These are phyloP conservation scores for Taphrorychus bicolor DNA, from an alignment of 2,888 invertebrate species.

Conservation along the genomic window DNA sequence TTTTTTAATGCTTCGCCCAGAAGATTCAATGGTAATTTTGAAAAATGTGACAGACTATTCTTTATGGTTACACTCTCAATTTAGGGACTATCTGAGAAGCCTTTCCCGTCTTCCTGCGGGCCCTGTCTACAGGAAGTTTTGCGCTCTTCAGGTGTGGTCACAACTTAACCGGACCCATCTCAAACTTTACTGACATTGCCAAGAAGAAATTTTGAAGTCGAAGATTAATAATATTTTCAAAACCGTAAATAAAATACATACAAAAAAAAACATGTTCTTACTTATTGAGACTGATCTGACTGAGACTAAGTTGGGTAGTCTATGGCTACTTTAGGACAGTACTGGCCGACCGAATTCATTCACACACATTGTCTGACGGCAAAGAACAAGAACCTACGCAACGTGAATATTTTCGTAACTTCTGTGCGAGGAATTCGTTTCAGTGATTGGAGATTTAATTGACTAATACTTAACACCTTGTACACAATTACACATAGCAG, in stretches of 20 bases:
- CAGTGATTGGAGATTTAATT: slow-evolving; percentile 17
- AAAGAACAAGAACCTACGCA: slow-evolving; percentile 20
- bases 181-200: too few species aligned
- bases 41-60: too few species aligned
- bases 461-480: not conserved
- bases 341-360: slow-evolving; percentile 9
- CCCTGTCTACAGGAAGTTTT: too few species aligned
- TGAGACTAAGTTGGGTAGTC: not conserved
- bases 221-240: too few species aligned
- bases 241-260: not conserved
- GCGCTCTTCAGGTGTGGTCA: too few species aligned
- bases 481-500: not conserved
- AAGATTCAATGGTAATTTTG: too few species aligned
- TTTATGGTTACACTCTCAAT: too few species aligned
- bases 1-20: too few species aligned
- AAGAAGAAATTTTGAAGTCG: too few species aligned
- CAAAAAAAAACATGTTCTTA: not conserved
- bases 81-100: too few species aligned
- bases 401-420: slow-evolving; percentile 17
- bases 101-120: too few species aligned
- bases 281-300: not conserved
- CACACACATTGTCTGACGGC: slow-evolving; percentile 20
- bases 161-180: too few species aligned
- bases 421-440: slow-evolving; percentile 2
- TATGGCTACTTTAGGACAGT: not conserved